Conservation (phyloP, 2,113 vertebrate species). For the Stigmatopora nigra region DNA sequence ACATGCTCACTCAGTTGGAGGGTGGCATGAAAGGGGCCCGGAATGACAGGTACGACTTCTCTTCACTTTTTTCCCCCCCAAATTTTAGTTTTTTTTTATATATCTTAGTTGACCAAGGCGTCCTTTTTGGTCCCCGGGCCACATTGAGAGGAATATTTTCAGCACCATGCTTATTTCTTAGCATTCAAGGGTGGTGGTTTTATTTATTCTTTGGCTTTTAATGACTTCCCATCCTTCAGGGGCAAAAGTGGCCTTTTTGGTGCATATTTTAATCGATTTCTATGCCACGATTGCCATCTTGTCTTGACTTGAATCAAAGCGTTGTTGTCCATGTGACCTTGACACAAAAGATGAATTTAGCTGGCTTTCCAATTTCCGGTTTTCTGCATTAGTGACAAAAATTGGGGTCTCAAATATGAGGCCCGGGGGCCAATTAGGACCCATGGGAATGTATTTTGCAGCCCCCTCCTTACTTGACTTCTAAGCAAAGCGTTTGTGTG, state of each 20-base stretch:
- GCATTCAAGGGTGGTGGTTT: slow-evolving; percentile 11
- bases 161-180: background rate
- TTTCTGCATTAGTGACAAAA: background rate
- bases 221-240: background rate
- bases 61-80: too few relatives aligned
- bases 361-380: too few relatives aligned
- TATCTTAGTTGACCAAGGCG: background rate
- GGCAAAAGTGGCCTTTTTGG: background rate
- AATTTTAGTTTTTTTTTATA: background rate
- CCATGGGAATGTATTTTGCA: too few relatives aligned
- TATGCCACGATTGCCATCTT: slow-evolving; percentile 16
- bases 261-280: slow-evolving; percentile 13
- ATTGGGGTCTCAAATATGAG: too few relatives aligned
- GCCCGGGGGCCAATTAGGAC: too few relatives aligned
- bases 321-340: slow-evolving; percentile 40
- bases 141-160: background rate
- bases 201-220: background rate
- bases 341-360: slow-evolving; percentile 34
- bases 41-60: slow-evolving; percentile 62
- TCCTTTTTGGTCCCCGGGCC: background rate
- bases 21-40: slow-evolving; percentile 61
- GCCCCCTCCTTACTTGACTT: too few relatives aligned
- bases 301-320: slow-evolving; percentile 18
- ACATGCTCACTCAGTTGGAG: slow-evolving; percentile 74
- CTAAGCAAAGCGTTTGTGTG: too few relatives aligned